Percentiles rank a stretch among this genome's conserved stretches.
Conservation (phyloP, 2,797 vertebrate species). For the Anolis apletophallus region DNA sequence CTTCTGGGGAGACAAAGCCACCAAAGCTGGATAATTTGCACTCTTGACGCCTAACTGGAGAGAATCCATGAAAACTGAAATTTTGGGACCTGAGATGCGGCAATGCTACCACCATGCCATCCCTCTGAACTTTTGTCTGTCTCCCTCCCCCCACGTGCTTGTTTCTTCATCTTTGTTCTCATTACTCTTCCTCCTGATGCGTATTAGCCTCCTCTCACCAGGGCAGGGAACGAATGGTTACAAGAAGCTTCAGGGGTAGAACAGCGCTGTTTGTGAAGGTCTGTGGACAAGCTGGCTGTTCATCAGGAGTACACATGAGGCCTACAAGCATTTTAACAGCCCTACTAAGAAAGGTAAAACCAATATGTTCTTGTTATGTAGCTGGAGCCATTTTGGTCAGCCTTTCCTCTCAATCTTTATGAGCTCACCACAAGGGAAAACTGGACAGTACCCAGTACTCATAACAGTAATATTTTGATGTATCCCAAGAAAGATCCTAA, state of each 20-base stretch:
- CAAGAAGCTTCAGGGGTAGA: neutral
- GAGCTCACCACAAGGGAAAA: neutral
- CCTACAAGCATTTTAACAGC: neutral
- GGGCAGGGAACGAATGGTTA: neutral
- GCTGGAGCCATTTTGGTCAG: neutral
- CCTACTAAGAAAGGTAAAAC: neutral
- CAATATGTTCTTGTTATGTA: too few relatives aligned
- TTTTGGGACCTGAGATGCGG: too few relatives aligned
- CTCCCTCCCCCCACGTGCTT: neutral
- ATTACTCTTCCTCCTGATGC: neutral
- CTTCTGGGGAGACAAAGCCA: too few relatives aligned
- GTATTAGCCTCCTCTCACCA: neutral
- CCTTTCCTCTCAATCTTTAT: neutral
- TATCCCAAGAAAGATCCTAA: slow-evolving; percentile 44
- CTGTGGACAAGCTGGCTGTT: slow-evolving; percentile 11
- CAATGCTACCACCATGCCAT: too few relatives aligned
- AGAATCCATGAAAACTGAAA: too few relatives aligned
- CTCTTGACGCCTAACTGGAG: too few relatives aligned
- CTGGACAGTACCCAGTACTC: neutral
- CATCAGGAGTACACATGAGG: neutral
- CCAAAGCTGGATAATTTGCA: too few relatives aligned
- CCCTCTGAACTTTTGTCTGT: neutral
- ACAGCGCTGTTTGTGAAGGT: neutral
- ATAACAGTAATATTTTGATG: neutral
- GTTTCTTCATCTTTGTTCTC: neutral